Percentiles rank a stretch among this genome's conserved stretches.
Evolutionary conservation across 2,797 vertebrate species (phyloP).

Genomic region (Poeciliopsis paucimaculata): DNA sequence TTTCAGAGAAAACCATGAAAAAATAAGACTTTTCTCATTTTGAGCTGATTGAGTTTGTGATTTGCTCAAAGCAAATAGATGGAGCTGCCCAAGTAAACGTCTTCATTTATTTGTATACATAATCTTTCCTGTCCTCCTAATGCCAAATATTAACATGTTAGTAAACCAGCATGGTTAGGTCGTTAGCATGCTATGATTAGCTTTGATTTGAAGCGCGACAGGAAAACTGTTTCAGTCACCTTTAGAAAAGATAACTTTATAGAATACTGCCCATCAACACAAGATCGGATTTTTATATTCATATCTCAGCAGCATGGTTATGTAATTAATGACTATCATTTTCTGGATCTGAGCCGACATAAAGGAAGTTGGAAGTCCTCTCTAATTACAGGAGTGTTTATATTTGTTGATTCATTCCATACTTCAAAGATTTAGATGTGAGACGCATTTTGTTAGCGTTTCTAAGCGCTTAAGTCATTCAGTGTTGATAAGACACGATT

Average conservation of each 20-base stretch:
- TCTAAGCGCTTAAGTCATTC: neutral
- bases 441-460: neutral
- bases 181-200: neutral
- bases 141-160: neutral
- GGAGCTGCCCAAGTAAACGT: neutral
- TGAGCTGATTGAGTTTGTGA: neutral
- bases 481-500: constrained; percentile 18
- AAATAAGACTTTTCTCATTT: neutral
- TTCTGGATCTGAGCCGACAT: neutral
- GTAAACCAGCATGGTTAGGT: neutral
- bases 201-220: neutral
- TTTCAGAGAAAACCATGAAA: neutral
- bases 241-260: neutral
- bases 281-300: neutral
- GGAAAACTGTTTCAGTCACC: neutral
- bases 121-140: neutral
- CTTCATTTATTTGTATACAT: neutral
- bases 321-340: neutral
- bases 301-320: neutral
- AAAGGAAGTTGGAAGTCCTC: neutral
- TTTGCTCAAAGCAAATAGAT: neutral
- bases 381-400: neutral
- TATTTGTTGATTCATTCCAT: neutral
- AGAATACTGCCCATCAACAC: neutral
- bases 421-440: neutral